Evolutionary conservation across 2,113 vertebrate genomes (phyloP).

Genomic region (Polypterus senegalus): DNA sequence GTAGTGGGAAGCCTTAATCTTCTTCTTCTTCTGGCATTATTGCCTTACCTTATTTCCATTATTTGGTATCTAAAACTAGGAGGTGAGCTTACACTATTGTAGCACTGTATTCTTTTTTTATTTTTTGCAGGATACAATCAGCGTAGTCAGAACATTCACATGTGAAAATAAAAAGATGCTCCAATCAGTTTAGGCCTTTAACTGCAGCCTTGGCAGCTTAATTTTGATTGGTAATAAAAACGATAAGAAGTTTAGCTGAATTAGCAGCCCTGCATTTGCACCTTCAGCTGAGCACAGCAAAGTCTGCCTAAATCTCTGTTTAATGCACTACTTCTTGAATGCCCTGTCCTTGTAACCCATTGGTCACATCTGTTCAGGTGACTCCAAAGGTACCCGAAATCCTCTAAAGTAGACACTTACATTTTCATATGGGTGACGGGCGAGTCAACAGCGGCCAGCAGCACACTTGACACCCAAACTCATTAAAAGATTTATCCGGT

Average conservation of each 20-base stretch:
- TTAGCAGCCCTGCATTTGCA: slow-evolving; percentile 21
- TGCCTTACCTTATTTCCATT: too few species aligned
- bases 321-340: slow-evolving; percentile 38
- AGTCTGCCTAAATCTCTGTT: slow-evolving; percentile 41
- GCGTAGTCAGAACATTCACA: too few species aligned
- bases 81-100: too few species aligned
- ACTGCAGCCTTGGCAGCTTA: too few species aligned
- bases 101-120: too few species aligned
- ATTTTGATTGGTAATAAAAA: background rate
- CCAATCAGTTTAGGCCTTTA: too few species aligned
- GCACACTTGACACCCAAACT: background rate
- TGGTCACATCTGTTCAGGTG: slow-evolving; percentile 43
- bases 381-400: slow-evolving; percentile 46
- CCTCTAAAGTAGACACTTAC: slow-evolving; percentile 36
- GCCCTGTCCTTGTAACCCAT: slow-evolving; percentile 68
- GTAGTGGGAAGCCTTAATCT: too few species aligned
- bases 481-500: too few species aligned
- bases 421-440: slow-evolving; percentile 22
- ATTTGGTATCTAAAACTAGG: too few species aligned
- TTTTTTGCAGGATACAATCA: too few species aligned
- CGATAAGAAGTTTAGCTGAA: slow-evolving; percentile 53
- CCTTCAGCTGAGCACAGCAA: slow-evolving; percentile 68
- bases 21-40: too few species aligned
- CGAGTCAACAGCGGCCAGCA: slow-evolving; percentile 13
- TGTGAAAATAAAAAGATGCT: too few species aligned